phyloP scores from a whole-genome alignment of 2,888 invertebrate genomes.

The Arctia plantaginis region DNA sequence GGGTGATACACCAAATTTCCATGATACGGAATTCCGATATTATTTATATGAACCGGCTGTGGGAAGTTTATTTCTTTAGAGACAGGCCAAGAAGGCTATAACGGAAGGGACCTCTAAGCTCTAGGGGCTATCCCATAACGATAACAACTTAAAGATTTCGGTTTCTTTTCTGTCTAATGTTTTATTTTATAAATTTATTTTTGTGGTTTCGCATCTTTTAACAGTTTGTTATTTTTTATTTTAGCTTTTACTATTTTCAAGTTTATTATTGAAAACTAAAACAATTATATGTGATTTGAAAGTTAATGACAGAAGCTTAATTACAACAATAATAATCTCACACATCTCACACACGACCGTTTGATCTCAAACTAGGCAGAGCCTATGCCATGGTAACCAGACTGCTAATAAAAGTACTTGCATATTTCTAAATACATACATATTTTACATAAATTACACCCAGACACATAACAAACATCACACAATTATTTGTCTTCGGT shows the following conservation, averaged over 20 bases:
- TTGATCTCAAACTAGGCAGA: too few relatives aligned
- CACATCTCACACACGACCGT: background rate
- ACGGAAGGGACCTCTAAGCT: slow-evolving; percentile 22
- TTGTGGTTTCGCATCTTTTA: too few relatives aligned
- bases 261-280: too few relatives aligned
- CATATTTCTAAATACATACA: too few relatives aligned
- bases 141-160: slow-evolving; percentile 18
- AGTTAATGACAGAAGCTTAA: background rate
- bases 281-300: background rate
- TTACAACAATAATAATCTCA: background rate
- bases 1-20: slow-evolving; percentile 31
- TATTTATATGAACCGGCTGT: slow-evolving; percentile 22
- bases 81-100: slow-evolving; percentile 16
- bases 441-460: too few relatives aligned
- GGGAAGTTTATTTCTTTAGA: slow-evolving; percentile 22
- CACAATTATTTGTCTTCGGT: too few relatives aligned
- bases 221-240: too few relatives aligned
- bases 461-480: too few relatives aligned
- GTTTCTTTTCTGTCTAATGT: slow-evolving; percentile 6
- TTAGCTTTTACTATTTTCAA: too few relatives aligned
- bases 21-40: slow-evolving; percentile 36
- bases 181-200: background rate
- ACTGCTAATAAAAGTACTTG: too few relatives aligned
- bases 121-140: slow-evolving; percentile 14
- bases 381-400: too few relatives aligned